Evolutionary conservation across 2,888 invertebrate genomes (phyloP).

Genomic region (Sepiola atlantica): DNA sequence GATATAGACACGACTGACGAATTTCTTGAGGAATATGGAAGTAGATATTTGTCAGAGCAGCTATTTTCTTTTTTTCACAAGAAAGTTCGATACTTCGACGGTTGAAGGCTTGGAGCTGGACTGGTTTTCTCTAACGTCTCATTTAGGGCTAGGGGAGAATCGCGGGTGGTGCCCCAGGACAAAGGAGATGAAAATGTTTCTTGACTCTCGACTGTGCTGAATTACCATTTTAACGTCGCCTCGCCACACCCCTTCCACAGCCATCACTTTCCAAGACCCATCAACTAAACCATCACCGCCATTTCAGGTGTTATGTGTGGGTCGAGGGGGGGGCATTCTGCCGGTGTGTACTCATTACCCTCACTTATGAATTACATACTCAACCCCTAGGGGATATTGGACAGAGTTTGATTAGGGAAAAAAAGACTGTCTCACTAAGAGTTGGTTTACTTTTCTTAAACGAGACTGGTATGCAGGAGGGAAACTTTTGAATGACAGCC

Average conservation of each 20-base stretch:
- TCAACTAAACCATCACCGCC: not conserved
- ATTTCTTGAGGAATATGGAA: not conserved
- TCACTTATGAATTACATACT: slow-evolving; percentile 32
- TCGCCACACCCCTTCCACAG: not conserved
- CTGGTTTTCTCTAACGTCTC: too few species aligned
- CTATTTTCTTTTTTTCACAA: not conserved
- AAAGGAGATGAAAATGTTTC: not conserved
- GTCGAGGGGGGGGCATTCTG: not conserved
- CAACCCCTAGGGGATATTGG: not conserved
- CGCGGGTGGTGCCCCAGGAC: not conserved
- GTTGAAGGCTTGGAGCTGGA: not conserved
- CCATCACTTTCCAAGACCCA: too few species aligned
- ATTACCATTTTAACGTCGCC: not conserved
- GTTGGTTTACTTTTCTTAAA: not conserved
- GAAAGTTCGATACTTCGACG: not conserved
- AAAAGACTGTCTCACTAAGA: not conserved
- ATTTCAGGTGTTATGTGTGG: too few species aligned
- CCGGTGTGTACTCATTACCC: slow-evolving; percentile 32
- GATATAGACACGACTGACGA: not conserved
- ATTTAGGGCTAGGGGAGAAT: not conserved
- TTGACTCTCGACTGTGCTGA: not conserved
- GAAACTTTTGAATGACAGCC: too few species aligned
- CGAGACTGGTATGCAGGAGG: not conserved
- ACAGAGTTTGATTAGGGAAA: not conserved
- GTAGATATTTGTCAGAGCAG: not conserved